phyloP scores from a whole-genome alignment of 2,113 vertebrate species.

The Hippolais icterina region DNA sequence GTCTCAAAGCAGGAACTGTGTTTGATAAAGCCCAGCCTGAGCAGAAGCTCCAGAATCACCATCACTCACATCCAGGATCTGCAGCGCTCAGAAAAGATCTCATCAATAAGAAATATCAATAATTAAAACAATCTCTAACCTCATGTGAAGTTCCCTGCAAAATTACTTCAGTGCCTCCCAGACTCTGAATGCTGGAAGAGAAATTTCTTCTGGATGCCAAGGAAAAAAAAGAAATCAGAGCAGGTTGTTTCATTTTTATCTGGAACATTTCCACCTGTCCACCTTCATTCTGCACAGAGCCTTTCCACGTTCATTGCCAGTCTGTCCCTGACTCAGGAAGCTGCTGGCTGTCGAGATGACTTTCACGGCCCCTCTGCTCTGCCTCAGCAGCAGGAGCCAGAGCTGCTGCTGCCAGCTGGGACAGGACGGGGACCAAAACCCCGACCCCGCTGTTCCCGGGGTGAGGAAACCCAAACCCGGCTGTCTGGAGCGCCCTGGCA shows the following conservation, averaged over 20 bases:
- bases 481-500: fast-evolving
- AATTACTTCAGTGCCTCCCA: background rate
- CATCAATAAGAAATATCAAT: background rate
- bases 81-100: background rate
- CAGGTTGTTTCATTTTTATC: background rate
- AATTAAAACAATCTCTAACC: background rate
- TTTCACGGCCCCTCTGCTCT: background rate
- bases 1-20: background rate
- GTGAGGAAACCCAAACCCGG: too few relatives aligned
- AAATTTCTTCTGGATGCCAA: background rate
- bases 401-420: background rate
- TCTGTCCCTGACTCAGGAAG: background rate
- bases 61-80: background rate
- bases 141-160: background rate
- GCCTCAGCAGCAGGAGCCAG: background rate
- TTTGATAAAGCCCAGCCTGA: background rate
- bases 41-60: background rate
- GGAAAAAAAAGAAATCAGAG: background rate
- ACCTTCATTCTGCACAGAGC: background rate
- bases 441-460: background rate
- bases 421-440: fast-evolving
- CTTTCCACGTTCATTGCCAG: background rate
- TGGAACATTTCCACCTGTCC: constrained; percentile 36
- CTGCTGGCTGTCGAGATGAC: background rate
- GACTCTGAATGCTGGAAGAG: background rate